Evolutionary conservation across 1,140 invertebrate species (phyloP), one percentile per base, ranked within the genome.

Genomic region (Cotesia vestalis): DNA sequence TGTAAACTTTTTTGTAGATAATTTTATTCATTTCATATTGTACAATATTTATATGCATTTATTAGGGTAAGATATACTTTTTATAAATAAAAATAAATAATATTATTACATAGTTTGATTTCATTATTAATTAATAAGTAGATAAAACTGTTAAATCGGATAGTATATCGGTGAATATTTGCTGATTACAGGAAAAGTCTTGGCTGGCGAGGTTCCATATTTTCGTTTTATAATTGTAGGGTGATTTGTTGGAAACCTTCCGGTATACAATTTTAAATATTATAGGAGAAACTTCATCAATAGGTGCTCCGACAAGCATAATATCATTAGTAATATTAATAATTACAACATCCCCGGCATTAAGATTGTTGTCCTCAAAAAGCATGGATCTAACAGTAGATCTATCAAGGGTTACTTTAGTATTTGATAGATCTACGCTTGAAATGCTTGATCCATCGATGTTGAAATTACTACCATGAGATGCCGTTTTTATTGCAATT

Each of bases 281-380:
- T 20, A 80, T 73, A 9, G 75, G 75, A 5, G 73, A 75, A 9
- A 11, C 5, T 0, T 35, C 14, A 17, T 79, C 75, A 1, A 40
- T 3, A 14, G 78, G 66, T 27, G 17, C 71, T 53, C 78, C 76
- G 1, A 73, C 52, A 38, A 79, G 46, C 0, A 35, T 17, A 20
- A 51, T 9, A 11, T 53, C 68, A 9, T 76, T 69, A 2, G 27
- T 79, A 8, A 76, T 14, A 14, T 34, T 46, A 12, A 80, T 53
- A 4, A 69, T 55, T 2, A 81, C 61, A 1, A 70, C 11, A 20
- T 81, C 78, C 35, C 59, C 0, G 66, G 73, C 4, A 75, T 75
- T 46, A 80, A 46, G 9, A 27, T 34, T 3, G 76, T 20, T 4
- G 9, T 20, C 57, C 4, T 27, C 27, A 20, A 4, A 14, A 27